phyloP scores from a whole-genome alignment of 2,888 invertebrate genomes.

The Sylvicola cinctus region DNA sequence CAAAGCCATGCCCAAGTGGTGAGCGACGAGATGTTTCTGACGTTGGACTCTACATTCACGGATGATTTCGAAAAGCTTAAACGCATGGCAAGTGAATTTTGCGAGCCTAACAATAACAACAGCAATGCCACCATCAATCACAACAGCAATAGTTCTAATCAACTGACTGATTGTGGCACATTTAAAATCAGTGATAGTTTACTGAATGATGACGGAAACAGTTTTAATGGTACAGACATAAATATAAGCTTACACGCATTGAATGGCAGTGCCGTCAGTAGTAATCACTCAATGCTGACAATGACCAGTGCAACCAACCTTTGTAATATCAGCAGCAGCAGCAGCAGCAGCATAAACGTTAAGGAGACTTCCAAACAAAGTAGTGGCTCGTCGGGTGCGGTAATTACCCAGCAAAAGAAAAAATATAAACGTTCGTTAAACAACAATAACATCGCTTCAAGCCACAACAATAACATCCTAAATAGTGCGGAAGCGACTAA shows the following conservation, averaged over 20 bases:
- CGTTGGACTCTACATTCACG: constrained; percentile 29
- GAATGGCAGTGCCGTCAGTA: background rate
- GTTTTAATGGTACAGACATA: too few relatives aligned
- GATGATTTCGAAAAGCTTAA: constrained; percentile 73
- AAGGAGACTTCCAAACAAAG: background rate
- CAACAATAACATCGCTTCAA: constrained; percentile 28
- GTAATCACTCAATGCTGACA: background rate
- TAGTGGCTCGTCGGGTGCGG: constrained; percentile 23
- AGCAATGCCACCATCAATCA: constrained; percentile 26
- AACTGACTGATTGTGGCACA: too few relatives aligned
- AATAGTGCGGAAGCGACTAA: constrained; percentile 9
- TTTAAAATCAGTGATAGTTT: constrained; percentile 25
- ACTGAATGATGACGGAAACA: background rate
- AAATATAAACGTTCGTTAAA: constrained; percentile 46
- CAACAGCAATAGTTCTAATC: constrained; percentile 25
- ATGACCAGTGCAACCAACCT: background rate
- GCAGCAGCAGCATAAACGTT: background rate
- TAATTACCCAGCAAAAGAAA: constrained; percentile 34
- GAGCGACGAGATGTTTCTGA: constrained; percentile 27
- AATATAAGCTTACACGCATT: too few relatives aligned
- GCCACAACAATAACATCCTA: constrained; percentile 6
- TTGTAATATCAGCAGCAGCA: background rate
- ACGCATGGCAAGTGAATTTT: constrained; percentile 62
- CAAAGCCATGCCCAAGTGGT: constrained; percentile 16
- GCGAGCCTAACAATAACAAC: too few relatives aligned